A percentile compares a stretch with the other conserved stretches of the same genome.
phyloP scores from a whole-genome alignment of 1,140 invertebrate genomes.

The Telenomus remus region DNA sequence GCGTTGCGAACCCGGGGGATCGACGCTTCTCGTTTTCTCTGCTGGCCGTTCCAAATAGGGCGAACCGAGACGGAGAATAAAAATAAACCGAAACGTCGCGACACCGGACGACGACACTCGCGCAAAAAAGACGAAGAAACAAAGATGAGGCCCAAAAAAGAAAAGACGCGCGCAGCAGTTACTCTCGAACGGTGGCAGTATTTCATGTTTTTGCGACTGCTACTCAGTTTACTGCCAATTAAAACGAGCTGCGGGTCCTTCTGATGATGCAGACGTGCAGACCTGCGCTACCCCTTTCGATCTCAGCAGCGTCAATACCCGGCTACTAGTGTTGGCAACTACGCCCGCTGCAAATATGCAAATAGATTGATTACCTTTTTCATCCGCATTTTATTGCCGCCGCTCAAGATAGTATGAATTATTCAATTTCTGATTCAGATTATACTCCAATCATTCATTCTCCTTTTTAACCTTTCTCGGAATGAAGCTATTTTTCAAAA shows the following conservation, averaged over 20 bases:
- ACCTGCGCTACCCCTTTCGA: constrained; percentile 8
- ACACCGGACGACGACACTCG: constrained; percentile 25
- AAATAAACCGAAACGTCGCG: constrained; percentile 43
- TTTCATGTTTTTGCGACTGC: constrained; percentile 64
- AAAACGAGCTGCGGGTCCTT: constrained; percentile 60
- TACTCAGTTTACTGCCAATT: constrained; percentile 63
- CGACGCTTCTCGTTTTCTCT: constrained; percentile 31
- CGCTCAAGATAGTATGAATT: constrained; percentile 16
- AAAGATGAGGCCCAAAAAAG: constrained; percentile 50
- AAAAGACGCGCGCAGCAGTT: constrained; percentile 47
- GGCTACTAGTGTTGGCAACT: constrained; percentile 41
- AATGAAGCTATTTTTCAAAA: constrained; percentile 5
- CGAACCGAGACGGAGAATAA: constrained; percentile 39
- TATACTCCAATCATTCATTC: constrained; percentile 7
- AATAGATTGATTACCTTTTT: constrained; percentile 45
- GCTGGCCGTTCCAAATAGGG: constrained; percentile 39
- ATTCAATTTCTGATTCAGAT: constrained; percentile 40
- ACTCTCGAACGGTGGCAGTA: constrained; percentile 59
- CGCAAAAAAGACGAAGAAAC: constrained; percentile 36
- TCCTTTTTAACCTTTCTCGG: constrained; percentile 7
- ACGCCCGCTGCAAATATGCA: constrained; percentile 42
- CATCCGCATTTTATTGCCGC: constrained; percentile 20
- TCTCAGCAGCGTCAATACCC: constrained; percentile 12
- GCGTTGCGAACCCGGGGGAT: constrained; percentile 24
- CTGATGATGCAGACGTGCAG: constrained; percentile 38